Percentiles rank a stretch among this genome's conserved stretches.
Evolutionary conservation across 2,113 vertebrate genomes (phyloP).

Genomic region (Centrocercus urophasianus): DNA sequence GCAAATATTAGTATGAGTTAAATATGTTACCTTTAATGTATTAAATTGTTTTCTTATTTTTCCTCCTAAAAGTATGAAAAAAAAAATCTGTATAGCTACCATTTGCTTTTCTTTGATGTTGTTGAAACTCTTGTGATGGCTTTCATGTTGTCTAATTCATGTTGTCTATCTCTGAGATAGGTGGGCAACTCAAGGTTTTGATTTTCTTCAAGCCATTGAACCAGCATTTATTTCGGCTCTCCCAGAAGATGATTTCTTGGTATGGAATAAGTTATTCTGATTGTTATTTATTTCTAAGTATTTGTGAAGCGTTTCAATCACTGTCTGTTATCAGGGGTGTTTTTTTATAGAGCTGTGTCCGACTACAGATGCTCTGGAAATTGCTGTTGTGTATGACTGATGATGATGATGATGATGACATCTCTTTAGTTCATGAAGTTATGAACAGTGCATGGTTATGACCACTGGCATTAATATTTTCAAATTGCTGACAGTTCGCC

Average conservation of each 20-base stretch:
- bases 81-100: background rate
- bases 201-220: slow-evolving; percentile 98
- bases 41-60: background rate
- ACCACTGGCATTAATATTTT: background rate
- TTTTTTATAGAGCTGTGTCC: background rate
- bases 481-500: background rate
- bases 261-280: slow-evolving; percentile 70
- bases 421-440: background rate
- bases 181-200: slow-evolving; percentile 99
- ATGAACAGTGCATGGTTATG: background rate
- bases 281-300: background rate
- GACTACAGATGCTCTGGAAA: background rate
- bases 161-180: slow-evolving; percentile 72
- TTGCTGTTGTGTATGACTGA: background rate
- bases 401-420: background rate
- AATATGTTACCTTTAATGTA: background rate
- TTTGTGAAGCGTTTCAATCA: background rate
- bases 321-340: background rate
- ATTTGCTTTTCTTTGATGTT: background rate
- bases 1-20: background rate
- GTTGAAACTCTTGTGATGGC: background rate
- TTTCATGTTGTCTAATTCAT: background rate
- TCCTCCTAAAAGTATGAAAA: background rate
- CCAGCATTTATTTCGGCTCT: slow-evolving; percentile 96
- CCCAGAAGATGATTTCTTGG: slow-evolving; percentile 98